Evolutionary conservation across 2,888 invertebrate species (phyloP).

Genomic region (Ormyrus rosae): DNA sequence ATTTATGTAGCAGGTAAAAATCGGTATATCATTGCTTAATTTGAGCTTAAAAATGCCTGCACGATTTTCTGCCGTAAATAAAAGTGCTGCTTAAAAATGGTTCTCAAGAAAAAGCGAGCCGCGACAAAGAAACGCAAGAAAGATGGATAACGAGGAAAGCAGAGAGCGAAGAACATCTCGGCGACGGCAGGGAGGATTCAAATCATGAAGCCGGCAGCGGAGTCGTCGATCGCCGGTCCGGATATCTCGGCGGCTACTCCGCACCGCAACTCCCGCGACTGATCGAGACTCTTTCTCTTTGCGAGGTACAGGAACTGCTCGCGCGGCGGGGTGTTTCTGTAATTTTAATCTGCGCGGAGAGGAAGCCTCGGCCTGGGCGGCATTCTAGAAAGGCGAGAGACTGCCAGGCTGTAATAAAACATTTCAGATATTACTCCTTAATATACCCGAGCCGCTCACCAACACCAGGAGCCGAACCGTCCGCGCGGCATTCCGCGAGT

Average conservation of each 20-base stretch:
- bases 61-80: no score
- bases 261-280: no score
- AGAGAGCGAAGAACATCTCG: background rate
- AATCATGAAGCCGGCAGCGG: slow-evolving; percentile 26
- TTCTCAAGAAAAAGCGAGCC: background rate
- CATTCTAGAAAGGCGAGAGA: background rate
- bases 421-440: background rate
- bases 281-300: background rate
- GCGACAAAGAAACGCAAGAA: background rate
- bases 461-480: no score
- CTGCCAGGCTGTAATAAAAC: slow-evolving; percentile 11
- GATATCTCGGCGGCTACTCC: slow-evolving; percentile 14
- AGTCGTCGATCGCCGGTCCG: slow-evolving; percentile 22
- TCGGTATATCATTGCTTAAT: no score
- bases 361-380: background rate
- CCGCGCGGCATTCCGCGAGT: background rate
- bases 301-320: background rate
- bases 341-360: slow-evolving; percentile 23
- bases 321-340: slow-evolving; percentile 8
- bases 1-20: no score
- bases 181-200: slow-evolving; percentile 8
- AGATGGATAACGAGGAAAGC: background rate
- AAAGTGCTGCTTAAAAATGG: no score
- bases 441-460: background rate
- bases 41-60: no score